Conservation (phyloP, 2,113 vertebrate genomes). For the Mesembrinibis cayennensis region DNA sequence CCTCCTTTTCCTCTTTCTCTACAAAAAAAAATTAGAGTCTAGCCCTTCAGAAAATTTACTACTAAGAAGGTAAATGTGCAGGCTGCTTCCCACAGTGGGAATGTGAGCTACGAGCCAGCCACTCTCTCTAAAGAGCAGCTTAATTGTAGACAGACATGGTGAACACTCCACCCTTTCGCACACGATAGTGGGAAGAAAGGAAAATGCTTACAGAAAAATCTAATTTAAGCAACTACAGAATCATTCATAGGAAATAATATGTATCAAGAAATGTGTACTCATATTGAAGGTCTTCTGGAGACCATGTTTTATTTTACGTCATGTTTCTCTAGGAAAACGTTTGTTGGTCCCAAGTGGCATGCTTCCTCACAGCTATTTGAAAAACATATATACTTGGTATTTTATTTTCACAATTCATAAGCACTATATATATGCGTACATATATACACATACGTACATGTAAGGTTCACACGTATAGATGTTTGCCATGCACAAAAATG, state of each 20-base stretch:
- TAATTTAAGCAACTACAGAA: not conserved
- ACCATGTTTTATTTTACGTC: not conserved
- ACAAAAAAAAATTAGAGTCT: not conserved
- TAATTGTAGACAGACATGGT: not conserved
- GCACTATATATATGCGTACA: not conserved
- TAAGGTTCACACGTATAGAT: not conserved
- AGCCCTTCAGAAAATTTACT: not conserved
- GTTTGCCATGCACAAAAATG: not conserved
- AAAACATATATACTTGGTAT: not conserved
- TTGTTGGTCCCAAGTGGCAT: not conserved
- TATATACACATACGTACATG: rapidly evolving
- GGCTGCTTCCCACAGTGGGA: not conserved
- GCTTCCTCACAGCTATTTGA: not conserved
- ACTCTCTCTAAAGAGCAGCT: not conserved
- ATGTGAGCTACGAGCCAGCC: not conserved
- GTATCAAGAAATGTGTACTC: not conserved
- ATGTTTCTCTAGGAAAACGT: not conserved
- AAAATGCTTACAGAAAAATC: not conserved
- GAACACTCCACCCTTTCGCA: not conserved
- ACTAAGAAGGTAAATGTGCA: not conserved
- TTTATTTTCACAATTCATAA: not conserved
- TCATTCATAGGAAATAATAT: not conserved
- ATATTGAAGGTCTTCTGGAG: not conserved
- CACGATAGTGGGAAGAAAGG: not conserved
- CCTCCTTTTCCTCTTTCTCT: not conserved